These are phyloP conservation scores for Petrocephalus sullivani DNA, from an alignment of 2,797 vertebrate species.

Conservation along the genomic window DNA sequence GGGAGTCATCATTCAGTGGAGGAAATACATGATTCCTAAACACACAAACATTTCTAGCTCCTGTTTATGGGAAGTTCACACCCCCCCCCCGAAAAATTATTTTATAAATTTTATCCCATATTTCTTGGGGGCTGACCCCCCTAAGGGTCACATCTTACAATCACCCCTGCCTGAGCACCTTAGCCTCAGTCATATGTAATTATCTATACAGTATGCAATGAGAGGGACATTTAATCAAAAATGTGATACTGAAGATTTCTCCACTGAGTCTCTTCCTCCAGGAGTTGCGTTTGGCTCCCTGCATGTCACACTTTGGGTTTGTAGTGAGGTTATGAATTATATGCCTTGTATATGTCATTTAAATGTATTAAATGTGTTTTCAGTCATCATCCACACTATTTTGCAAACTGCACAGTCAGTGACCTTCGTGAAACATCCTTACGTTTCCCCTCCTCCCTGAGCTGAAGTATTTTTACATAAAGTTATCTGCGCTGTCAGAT, in stretches of 20 bases:
- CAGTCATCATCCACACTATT: neutral
- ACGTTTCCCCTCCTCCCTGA: conserved; percentile 46
- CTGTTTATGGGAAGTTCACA: neutral
- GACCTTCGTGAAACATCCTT: conserved; percentile 32
- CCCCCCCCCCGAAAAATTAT: neutral
- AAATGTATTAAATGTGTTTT: neutral
- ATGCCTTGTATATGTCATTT: neutral
- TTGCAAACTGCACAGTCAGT: conserved; percentile 38
- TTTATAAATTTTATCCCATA: neutral
- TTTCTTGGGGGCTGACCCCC: neutral
- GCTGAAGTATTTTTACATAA: conserved; percentile 52
- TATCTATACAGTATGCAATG: neutral
- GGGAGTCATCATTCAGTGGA: neutral
- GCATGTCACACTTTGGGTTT: neutral
- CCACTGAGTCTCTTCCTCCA: neutral
- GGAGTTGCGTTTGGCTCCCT: neutral
- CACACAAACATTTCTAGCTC: neutral
- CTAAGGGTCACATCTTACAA: neutral
- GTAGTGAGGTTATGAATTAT: neutral
- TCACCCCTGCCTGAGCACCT: neutral
- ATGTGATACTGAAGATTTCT: neutral
- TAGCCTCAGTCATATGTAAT: neutral
- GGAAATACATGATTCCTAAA: neutral
- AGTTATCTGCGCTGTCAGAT: conserved; percentile 49
- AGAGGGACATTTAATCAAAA: neutral